Conservation (phyloP, 2,888 invertebrate genomes). For the Dichetophora obliterata region DNA sequence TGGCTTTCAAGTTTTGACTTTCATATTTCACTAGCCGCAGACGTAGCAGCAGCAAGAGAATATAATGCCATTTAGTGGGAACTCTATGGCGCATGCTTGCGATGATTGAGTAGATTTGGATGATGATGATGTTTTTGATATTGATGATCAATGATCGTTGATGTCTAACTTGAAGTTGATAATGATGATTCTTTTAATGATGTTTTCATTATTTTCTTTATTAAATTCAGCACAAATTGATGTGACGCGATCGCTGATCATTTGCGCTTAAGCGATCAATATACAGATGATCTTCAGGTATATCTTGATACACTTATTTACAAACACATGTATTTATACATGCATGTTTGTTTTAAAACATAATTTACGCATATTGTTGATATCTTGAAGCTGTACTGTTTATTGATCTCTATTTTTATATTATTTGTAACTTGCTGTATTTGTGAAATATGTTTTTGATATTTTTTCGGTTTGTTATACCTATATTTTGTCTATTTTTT, state of each 20-base stretch:
- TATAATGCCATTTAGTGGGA: neutral
- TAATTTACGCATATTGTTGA: too few species aligned
- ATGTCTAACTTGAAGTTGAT: neutral
- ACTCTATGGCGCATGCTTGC: neutral
- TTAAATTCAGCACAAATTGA: neutral
- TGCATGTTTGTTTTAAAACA: too few species aligned
- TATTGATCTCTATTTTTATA: too few species aligned
- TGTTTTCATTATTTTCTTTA: neutral
- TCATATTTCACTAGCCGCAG: neutral
- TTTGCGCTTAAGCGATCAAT: neutral
- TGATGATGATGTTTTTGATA: neutral
- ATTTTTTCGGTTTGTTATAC: too few species aligned
- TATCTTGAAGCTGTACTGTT: too few species aligned
- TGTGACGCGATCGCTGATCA: neutral
- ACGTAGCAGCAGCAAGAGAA: neutral
- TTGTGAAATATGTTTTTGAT: too few species aligned
- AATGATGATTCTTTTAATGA: neutral
- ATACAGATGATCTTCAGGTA: neutral
- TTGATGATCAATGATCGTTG: neutral
- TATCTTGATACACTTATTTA: too few species aligned
- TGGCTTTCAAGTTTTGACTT: constrained; percentile 10
- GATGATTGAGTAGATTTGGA: neutral
- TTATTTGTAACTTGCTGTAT: too few species aligned
- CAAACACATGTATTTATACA: constrained; percentile 21
- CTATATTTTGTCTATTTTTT: too few species aligned